Evolutionary conservation across 2,888 invertebrate genomes (phyloP), one percentile per base, ranked within the genome.

Genomic region (Pristionchus mayeri): DNA sequence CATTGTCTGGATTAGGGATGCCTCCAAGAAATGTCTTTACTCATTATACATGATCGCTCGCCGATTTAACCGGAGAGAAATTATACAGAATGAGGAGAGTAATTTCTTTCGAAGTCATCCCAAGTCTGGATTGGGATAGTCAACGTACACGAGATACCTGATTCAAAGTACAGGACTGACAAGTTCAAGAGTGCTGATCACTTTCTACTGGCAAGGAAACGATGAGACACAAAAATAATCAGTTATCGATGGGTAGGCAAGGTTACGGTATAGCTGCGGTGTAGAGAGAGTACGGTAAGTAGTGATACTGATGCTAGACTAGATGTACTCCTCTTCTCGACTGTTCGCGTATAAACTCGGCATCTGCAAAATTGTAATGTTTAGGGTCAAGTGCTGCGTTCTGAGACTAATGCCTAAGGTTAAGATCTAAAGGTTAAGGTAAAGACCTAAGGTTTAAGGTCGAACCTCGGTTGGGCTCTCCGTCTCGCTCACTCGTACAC

Each of bases 181-280:
- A 71, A 71, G 40, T 71, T 71, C 6, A 44, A 63, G 7, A 63
- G 34, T 63, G 63, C 63, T 63, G 71, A 40, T 71, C 71, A 71
- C 71, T 71, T 16, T 21, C 30, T 21, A 71, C 71, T 71, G 71
- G 71, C 71, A 71, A 71, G 71, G 71, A 7, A 18, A 71, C n/a
- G n/a, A 40, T 40, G 7, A 24, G 9, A 24, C 13, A n/a, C 2
- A 44, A 71, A 37, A 67, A 40, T 3, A 40, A 24, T 71, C 71
- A 44, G 24, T 71, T 71, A 40, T 71, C 71, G 40, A 24, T 21
- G 11, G 13, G 30, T n/a, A 71, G 71, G 71, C 76, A 78, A 78
- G 50, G 76, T 78, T 78, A 78, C 76, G 76, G 76, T n/a, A n/a
- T 50, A 78, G 76, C 76, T 48, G 75, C 48, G 7, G 37, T n/a